A percentile compares a stretch with the other conserved stretches of the same genome.
Conservation (phyloP, 2,113 vertebrate species). For the Chelonoidis abingdonii region DNA sequence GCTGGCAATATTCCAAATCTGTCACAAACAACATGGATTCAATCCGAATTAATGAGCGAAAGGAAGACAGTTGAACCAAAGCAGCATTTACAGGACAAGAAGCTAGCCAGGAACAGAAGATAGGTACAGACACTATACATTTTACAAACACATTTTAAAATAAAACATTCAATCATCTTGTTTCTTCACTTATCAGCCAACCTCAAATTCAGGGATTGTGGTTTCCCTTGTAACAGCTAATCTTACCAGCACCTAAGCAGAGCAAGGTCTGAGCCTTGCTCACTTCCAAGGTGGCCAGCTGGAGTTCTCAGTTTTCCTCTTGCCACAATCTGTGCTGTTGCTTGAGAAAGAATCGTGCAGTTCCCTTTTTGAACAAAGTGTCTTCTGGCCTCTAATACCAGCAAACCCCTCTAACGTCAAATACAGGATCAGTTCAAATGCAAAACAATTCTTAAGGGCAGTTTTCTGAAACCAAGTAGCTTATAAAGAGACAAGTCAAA, state of each 20-base stretch:
- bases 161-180: background rate
- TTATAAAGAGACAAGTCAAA: background rate
- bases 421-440: background rate
- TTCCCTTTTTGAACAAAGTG: background rate
- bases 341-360: rapidly evolving
- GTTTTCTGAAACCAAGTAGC: background rate
- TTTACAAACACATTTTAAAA: background rate
- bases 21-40: slow-evolving; percentile 14
- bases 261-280: background rate
- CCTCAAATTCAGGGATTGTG: background rate
- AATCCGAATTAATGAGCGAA: background rate
- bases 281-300: background rate
- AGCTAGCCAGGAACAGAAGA: background rate
- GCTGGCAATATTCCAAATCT: slow-evolving; percentile 96
- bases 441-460: background rate
- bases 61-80: slow-evolving; percentile 13
- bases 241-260: background rate
- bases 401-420: background rate
- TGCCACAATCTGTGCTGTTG: background rate
- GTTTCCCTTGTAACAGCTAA: background rate
- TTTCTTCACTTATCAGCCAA: background rate
- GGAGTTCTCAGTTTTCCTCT: too few relatives aligned
- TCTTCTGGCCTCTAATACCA: background rate
- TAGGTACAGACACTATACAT: background rate
- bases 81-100: background rate